These are phyloP conservation scores for Rhagologus leucostigma DNA, from an alignment of 2,113 vertebrate genomes.

Conservation along the genomic window DNA sequence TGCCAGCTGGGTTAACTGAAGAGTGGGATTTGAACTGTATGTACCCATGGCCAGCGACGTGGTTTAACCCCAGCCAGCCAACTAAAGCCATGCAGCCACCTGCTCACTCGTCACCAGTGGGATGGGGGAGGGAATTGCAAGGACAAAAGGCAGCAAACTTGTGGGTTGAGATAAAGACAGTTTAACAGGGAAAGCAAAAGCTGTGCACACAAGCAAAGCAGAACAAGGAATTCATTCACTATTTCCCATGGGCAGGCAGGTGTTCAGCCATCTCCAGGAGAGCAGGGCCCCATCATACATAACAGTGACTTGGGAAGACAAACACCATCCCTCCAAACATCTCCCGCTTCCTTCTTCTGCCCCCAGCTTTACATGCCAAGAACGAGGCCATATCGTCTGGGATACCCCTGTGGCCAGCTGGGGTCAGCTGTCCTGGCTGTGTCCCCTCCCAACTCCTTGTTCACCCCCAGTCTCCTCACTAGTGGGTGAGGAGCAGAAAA, in stretches of 20 bases:
- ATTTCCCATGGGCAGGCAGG: not conserved
- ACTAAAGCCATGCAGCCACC: not conserved
- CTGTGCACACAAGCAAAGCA: not conserved
- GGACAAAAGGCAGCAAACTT: not conserved
- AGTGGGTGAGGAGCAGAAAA: not conserved
- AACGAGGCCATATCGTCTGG: fast-evolving
- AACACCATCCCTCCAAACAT: not conserved
- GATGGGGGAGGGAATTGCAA: not conserved
- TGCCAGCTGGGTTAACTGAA: fast-evolving
- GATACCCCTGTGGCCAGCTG: not conserved
- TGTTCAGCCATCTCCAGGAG: not conserved
- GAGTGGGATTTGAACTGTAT: not conserved
- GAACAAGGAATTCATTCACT: not conserved
- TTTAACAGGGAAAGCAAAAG: not conserved
- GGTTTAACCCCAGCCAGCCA: not conserved
- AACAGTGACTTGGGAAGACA: not conserved
- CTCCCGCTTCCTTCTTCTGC: not conserved
- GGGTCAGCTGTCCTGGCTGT: not conserved
- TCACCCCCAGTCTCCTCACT: not conserved
- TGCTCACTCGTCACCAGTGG: not conserved
- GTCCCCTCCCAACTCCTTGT: not conserved
- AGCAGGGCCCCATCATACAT: not conserved
- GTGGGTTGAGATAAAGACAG: not conserved
- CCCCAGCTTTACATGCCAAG: not conserved
- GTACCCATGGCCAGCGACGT: fast-evolving